Base-by-base conservation (phyloP, 2,888 invertebrate species). In the Coremacera marginata region DNA sequence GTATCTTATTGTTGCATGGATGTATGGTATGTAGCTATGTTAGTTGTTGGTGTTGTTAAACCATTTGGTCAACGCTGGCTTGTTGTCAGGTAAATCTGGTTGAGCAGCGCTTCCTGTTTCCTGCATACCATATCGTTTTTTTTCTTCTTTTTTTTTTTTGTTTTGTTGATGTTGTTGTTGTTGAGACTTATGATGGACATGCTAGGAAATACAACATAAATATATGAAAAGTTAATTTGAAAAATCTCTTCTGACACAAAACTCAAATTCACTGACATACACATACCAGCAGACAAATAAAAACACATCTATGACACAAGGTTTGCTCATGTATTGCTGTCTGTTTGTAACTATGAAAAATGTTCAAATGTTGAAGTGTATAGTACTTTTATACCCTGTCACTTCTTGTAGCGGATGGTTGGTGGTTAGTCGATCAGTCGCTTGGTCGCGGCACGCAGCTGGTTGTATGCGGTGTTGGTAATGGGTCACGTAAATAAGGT, bases 401-500 rank as follows among this genome's bases (percentile, higher is more conserved):
- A 27, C 57, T 60, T 5, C 57, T 22, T 49, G 68, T 27, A 14
- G 68, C 25, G 1, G 16, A 51, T 49, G 25, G 1, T 49, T 22
- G 22, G 25, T 27, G 27, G 8, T 27, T 25, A 8, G 44, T 44
- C 44, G 44, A 44, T 44, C 44, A 44, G 44, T 44, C 44, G 44
- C 14, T 44, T 11, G 9, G 44, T 63, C n/a, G 60, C 27, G 22
- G 22, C 14, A 11, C 5, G 9, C 27, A 25, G 34, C 11, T 34
- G 22, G 60, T 22, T 27, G 49, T 34, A 51, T 14, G 62, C 60
- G 62, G 25, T 55, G 52, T 16, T 22, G 71, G 44, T 60, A 55
- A 71, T 44, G 70, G 52, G 55, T 70, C 70, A 75, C 60, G 75
- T 75, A 60, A 75, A 70, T 75, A 65, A 75, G 74, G 70, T 75